A percentile compares a stretch with the other conserved stretches of the same genome.
Conservation (phyloP, 2,113 vertebrate species). For the Tympanuchus pallidicinctus region DNA sequence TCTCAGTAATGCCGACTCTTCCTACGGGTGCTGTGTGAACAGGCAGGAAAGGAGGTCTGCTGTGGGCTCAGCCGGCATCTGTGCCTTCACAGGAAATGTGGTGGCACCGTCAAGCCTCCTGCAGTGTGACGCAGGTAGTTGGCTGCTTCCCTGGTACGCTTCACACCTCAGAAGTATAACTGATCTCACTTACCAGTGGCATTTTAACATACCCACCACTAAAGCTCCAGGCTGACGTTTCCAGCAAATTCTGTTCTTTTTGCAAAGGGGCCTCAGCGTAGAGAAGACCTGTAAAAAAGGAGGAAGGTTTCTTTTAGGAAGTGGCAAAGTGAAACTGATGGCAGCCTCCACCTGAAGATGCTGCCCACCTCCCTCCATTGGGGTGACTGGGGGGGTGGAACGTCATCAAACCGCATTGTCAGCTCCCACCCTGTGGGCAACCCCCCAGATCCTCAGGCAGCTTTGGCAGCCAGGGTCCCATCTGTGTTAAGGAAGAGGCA, state of each 20-base stretch:
- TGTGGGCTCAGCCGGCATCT: slow-evolving; percentile 29
- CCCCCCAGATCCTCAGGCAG: neutral
- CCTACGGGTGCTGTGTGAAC: neutral
- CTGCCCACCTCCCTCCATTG: neutral
- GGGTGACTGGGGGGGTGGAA: neutral
- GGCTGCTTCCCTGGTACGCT: slow-evolving; percentile 50
- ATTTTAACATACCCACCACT: slow-evolving; percentile 50
- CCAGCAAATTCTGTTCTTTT: slow-evolving; percentile 27
- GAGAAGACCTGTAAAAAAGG: slow-evolving; percentile 7
- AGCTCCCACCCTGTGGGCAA: neutral
- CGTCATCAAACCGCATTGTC: neutral
- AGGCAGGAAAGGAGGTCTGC: slow-evolving; percentile 18
- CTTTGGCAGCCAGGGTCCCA: neutral
- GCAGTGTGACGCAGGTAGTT: slow-evolving; percentile 56
- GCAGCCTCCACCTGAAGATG: neutral
- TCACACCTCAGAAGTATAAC: slow-evolving; percentile 54
- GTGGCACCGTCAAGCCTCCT: slow-evolving; percentile 2
- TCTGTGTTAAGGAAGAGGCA: neutral
- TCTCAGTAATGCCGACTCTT: neutral
- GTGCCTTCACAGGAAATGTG: slow-evolving; percentile 14
- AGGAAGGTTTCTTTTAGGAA: neutral
- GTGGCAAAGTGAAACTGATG: neutral
- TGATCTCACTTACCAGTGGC: slow-evolving; percentile 55
- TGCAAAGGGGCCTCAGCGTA: neutral
- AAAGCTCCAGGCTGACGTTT: slow-evolving; percentile 40